Conservation (phyloP, 2,888 invertebrate genomes). For the Corbicula japonica region DNA sequence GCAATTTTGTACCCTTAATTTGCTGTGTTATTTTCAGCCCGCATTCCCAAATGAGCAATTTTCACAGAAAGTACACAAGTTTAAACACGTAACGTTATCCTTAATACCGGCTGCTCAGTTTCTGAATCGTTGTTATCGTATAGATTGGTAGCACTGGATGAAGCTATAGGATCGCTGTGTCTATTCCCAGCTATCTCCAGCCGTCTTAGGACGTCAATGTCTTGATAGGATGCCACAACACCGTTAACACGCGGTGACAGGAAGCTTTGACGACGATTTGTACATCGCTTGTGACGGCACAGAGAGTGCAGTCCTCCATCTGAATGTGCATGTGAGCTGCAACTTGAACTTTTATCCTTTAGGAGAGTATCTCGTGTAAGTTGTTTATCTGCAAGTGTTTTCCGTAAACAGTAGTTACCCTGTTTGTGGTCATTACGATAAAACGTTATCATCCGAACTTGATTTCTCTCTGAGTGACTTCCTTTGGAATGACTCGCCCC, state of each 20-base stretch:
- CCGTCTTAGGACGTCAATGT: slow-evolving; percentile 53
- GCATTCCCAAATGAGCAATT: too few relatives aligned
- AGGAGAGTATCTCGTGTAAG: slow-evolving; percentile 69
- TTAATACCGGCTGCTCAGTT: slow-evolving; percentile 5
- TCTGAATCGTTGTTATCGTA: neutral
- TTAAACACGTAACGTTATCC: slow-evolving; percentile 14
- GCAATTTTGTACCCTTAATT: too few relatives aligned
- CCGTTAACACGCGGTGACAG: slow-evolving; percentile 52
- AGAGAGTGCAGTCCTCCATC: slow-evolving; percentile 73
- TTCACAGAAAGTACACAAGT: slow-evolving; percentile 18
- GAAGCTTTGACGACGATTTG: slow-evolving; percentile 61
- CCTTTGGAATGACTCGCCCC: slow-evolving; percentile 41
- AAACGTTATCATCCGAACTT: slow-evolving; percentile 58
- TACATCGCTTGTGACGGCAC: slow-evolving; percentile 73
- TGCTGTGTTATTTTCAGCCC: too few relatives aligned
- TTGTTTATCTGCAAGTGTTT: slow-evolving; percentile 47
- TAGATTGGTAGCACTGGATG: neutral
- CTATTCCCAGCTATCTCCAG: neutral
- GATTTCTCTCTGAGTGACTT: slow-evolving; percentile 60
- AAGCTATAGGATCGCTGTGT: neutral
- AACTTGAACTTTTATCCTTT: slow-evolving; percentile 51
- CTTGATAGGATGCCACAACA: slow-evolving; percentile 67
- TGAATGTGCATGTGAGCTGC: slow-evolving; percentile 74
- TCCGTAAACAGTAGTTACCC: slow-evolving; percentile 5
- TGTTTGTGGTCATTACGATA: slow-evolving; percentile 48